These are phyloP conservation scores for Heliconius nattereri DNA, from an alignment of 1,140 invertebrate genomes.

Conservation along the genomic window DNA sequence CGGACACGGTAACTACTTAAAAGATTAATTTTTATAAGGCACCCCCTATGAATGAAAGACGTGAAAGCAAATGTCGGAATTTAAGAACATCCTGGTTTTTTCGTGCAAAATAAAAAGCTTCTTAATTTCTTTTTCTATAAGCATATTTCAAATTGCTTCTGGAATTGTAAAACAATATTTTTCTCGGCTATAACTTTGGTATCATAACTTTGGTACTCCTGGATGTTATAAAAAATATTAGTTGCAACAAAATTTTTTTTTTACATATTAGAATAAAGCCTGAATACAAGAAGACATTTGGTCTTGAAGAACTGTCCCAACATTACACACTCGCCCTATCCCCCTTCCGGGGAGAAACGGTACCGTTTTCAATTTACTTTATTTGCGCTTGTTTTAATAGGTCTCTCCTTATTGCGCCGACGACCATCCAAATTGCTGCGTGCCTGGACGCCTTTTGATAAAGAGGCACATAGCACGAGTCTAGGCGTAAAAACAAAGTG, in stretches of 20 bases:
- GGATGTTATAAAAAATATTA: background rate
- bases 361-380: conserved; percentile 79
- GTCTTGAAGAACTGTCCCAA: background rate
- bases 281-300: background rate
- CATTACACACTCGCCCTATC: conserved; percentile 29
- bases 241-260: too few relatives aligned
- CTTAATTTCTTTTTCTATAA: conserved; percentile 4
- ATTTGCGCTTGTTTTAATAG: conserved; percentile 80
- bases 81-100: background rate
- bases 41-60: conserved; percentile 14
- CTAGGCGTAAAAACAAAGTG: conserved; percentile 66
- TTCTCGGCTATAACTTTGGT: background rate
- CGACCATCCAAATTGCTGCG: conserved; percentile 76
- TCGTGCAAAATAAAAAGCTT: conserved; percentile 1
- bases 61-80: conserved; percentile 7
- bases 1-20: conserved; percentile 33
- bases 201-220: too few relatives aligned
- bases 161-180: background rate
- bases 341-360: conserved; percentile 54
- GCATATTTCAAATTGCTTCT: background rate
- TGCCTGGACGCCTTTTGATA: conserved; percentile 76
- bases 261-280: background rate
- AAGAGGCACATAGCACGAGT: conserved; percentile 51
- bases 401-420: conserved; percentile 75
- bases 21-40: conserved; percentile 37